Evolutionary conservation across 2,113 vertebrate genomes (phyloP).

Genomic region (Callaeas wilsoni): DNA sequence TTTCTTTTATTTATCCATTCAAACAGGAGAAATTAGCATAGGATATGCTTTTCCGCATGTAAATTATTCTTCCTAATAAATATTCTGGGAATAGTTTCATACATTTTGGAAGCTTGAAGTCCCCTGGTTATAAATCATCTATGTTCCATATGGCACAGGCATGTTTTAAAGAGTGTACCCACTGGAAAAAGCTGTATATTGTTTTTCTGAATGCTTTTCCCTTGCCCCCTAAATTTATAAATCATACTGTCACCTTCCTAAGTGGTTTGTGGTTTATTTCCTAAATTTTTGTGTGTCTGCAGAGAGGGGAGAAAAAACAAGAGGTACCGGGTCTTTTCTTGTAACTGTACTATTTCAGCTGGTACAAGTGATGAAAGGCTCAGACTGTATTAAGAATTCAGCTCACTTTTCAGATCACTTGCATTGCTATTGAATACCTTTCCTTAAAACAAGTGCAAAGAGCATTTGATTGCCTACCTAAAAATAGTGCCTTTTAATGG

Average conservation of each 20-base stretch:
- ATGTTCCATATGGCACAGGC: conserved; percentile 1
- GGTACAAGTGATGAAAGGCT: not conserved
- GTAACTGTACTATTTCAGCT: not conserved
- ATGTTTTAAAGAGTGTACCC: not conserved
- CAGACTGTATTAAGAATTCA: not conserved
- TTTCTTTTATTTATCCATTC: not conserved
- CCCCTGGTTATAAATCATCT: conserved; percentile 39
- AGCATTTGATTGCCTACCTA: conserved; percentile 6
- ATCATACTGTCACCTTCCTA: conserved; percentile 39
- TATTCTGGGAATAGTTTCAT: conserved; percentile 34
- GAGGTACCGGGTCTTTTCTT: not conserved
- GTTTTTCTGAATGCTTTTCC: conserved; percentile 39
- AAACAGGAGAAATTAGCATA: not conserved
- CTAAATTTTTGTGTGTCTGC: not conserved
- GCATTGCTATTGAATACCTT: not conserved
- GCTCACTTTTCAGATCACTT: not conserved
- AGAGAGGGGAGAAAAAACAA: not conserved
- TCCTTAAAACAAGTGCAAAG: conserved; percentile 17
- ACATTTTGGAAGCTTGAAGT: conserved; percentile 5
- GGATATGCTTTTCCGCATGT: not conserved
- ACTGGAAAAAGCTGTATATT: conserved; percentile 38
- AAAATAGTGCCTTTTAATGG: conserved; percentile 36
- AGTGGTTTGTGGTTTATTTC: conserved; percentile 40
- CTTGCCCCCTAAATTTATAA: conserved; percentile 47
- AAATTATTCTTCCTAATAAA: conserved; percentile 34